These are phyloP conservation scores for Galleria mellonella DNA, from an alignment of 1,140 invertebrate species.

Conservation along the genomic window DNA sequence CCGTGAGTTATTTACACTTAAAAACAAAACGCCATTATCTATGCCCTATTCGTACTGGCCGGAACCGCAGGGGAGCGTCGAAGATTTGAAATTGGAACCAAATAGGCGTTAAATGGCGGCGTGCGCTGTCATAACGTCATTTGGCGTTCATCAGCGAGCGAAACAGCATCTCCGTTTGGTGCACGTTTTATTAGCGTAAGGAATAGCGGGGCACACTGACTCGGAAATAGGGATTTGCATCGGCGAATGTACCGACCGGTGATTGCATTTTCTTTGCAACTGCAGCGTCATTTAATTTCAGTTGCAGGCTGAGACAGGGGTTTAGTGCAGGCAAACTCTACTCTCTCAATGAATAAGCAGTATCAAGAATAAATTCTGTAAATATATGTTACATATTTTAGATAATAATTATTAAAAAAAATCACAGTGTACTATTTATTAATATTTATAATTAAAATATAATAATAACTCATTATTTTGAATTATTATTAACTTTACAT, in stretches of 20 bases:
- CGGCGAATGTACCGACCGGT: slow-evolving; percentile 51
- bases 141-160: slow-evolving; percentile 69
- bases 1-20: neutral
- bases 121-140: slow-evolving; percentile 71
- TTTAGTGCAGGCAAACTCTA: slow-evolving; percentile 43
- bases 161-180: slow-evolving; percentile 67
- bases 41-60: slow-evolving; percentile 45
- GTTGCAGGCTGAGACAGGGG: slow-evolving; percentile 30
- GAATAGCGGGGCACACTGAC: slow-evolving; percentile 65
- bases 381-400: neutral
- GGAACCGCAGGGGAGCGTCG: slow-evolving; percentile 58
- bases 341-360: slow-evolving; percentile 1
- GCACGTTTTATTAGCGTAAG: slow-evolving; percentile 73
- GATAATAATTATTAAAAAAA: neutral
- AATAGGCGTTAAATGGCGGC: slow-evolving; percentile 74
- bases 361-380: neutral
- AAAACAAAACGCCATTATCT: slow-evolving; percentile 65
- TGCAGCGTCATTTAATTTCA: slow-evolving; percentile 67
- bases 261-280: slow-evolving; percentile 72
- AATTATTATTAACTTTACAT: too few species aligned
- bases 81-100: slow-evolving; percentile 72
- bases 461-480: too few species aligned
- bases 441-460: too few species aligned
- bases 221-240: slow-evolving; percentile 70
- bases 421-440: slow-evolving; percentile 14